Conservation (phyloP, 1,140 invertebrate genomes). For the Lysiphlebus fabarum region DNA sequence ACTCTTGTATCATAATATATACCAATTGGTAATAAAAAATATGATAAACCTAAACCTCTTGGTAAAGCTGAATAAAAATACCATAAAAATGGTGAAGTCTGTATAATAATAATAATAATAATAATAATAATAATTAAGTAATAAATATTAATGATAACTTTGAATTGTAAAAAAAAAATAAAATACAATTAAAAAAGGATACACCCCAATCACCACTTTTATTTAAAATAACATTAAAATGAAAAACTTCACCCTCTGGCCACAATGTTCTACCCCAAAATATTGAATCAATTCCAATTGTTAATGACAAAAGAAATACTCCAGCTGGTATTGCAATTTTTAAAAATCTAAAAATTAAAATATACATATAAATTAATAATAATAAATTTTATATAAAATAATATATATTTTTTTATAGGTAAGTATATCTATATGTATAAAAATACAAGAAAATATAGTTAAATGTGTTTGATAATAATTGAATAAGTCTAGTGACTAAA, state of each 20-base stretch:
- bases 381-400: conserved; percentile 17
- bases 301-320: conserved; percentile 65
- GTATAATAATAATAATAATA: no score
- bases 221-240: conserved; percentile 92
- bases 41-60: conserved; percentile 76
- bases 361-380: conserved; percentile 16
- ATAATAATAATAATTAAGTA: no score
- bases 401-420: no score
- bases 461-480: conserved; percentile 16
- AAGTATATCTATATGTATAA: no score
- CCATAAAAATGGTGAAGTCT: conserved; percentile 95
- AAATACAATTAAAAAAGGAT: conserved; percentile 71
- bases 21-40: conserved; percentile 80
- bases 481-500: conserved; percentile 2
- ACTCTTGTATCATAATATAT: conserved; percentile 70
- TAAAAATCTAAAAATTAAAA: conserved; percentile 61
- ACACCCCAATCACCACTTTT: conserved; percentile 96
- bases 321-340: conserved; percentile 73
- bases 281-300: conserved; percentile 83
- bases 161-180: no score
- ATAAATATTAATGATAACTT: no score
- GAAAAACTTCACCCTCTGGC: conserved; percentile 97
- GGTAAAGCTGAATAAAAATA: conserved; percentile 98
- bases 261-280: conserved; percentile 90
- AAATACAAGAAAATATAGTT: no score